These are phyloP conservation scores for Catostomus latipinnis DNA, from an alignment of 2,797 vertebrate species.

Conservation along the genomic window DNA sequence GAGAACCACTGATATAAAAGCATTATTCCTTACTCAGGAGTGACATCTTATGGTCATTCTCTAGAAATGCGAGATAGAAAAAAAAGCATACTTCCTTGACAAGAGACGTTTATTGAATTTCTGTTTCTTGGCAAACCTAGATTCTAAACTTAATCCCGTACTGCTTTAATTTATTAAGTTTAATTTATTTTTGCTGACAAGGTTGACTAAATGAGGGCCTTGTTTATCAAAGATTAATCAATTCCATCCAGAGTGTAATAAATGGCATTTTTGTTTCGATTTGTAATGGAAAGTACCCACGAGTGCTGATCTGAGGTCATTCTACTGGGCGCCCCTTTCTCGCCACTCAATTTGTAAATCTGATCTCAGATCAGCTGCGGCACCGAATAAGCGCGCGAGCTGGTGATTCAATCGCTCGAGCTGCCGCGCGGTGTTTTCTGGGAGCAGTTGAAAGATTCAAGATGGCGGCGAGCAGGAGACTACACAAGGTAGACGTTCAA, in stretches of 20 bases:
- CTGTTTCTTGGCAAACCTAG: background rate
- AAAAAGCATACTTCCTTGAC: constrained; percentile 6
- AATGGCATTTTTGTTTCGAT: constrained; percentile 44
- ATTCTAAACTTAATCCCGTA: background rate
- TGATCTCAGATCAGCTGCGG: constrained; percentile 35
- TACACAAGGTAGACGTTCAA: constrained; percentile 78
- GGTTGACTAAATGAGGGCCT: background rate
- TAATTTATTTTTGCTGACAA: background rate
- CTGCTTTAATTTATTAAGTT: too few relatives aligned
- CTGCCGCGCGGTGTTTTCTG: constrained; percentile 77
- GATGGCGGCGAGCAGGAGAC: constrained; percentile 86
- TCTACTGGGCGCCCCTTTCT: background rate
- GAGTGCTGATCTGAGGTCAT: constrained; percentile 27
- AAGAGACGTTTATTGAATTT: background rate
- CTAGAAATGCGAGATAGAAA: background rate
- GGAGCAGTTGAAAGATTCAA: constrained; percentile 79
- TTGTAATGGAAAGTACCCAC: constrained; percentile 57
- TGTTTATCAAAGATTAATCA: background rate
- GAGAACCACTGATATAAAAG: background rate
- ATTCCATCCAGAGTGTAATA: background rate
- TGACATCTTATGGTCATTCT: constrained; percentile 33
- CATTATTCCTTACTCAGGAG: constrained; percentile 1
- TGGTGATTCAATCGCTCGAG: constrained; percentile 28
- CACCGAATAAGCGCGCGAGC: background rate
- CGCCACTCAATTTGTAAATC: background rate